Evolutionary conservation across 2,113 vertebrate species (phyloP).

Genomic region (Macrotus californicus): DNA sequence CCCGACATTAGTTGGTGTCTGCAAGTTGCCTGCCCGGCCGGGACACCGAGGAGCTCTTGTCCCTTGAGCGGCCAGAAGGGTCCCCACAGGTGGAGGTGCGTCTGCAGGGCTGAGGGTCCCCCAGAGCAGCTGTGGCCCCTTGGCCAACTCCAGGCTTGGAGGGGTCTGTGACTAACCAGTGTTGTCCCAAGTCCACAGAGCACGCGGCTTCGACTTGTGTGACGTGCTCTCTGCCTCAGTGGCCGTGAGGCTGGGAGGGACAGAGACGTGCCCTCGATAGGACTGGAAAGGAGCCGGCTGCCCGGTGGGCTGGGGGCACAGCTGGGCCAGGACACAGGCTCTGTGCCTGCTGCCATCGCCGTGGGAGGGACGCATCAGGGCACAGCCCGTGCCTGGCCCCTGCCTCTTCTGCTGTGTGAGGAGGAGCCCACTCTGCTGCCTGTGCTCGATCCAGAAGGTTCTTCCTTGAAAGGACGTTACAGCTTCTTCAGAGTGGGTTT

Average conservation of each 20-base stretch:
- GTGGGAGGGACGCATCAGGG: conserved; percentile 21
- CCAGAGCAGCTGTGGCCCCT: neutral
- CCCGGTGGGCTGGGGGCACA: neutral
- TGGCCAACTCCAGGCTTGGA: neutral
- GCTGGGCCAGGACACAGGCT: neutral
- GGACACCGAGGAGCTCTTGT: neutral
- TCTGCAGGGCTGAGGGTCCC: neutral
- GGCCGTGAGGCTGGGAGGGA: neutral
- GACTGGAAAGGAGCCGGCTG: neutral
- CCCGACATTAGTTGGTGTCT: neutral
- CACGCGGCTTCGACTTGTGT: rapidly evolving
- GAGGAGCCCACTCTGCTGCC: neutral
- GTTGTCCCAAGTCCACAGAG: neutral
- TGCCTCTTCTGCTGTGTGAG: neutral
- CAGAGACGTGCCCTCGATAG: rapidly evolving
- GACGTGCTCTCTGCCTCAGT: neutral
- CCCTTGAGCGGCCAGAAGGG: neutral
- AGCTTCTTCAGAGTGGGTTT: conserved; percentile 11
- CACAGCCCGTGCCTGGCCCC: conserved; percentile 7
- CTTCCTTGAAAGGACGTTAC: neutral
- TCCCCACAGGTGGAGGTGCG: neutral
- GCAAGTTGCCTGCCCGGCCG: neutral
- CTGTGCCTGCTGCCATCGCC: neutral
- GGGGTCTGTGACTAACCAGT: neutral
- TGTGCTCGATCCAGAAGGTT: neutral